Percentiles rank a stretch among this genome's conserved stretches.
phyloP scores from a whole-genome alignment of 2,888 invertebrate genomes.

The Ophioninae sp. region DNA sequence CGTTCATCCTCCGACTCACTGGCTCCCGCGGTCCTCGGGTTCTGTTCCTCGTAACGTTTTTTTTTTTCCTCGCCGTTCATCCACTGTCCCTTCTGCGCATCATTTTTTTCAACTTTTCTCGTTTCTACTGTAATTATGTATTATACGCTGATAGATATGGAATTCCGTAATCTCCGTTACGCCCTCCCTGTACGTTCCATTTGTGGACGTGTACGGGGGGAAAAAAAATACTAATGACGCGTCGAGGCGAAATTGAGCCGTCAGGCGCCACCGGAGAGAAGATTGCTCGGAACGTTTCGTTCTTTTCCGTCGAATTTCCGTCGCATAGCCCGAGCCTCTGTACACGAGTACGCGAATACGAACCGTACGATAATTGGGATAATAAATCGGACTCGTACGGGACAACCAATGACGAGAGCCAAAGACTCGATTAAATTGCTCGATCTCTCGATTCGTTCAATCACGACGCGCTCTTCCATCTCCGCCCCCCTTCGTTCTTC shows the following conservation, averaged over 20 bases:
- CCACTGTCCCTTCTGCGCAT: no score
- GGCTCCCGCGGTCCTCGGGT: no score
- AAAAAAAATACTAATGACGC: constrained; percentile 4
- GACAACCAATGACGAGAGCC: constrained; percentile 48
- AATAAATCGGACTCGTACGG: constrained; percentile 49
- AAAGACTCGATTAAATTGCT: constrained; percentile 60
- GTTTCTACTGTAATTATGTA: no score
- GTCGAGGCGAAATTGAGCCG: constrained; percentile 57
- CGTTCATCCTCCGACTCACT: no score
- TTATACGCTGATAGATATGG: no score
- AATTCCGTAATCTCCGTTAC: no score
- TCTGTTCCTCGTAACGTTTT: no score
- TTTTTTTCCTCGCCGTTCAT: no score
- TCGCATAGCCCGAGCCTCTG: constrained; percentile 28
- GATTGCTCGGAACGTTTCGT: constrained; percentile 25
- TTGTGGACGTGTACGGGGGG: no score
- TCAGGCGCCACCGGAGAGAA: constrained; percentile 45
- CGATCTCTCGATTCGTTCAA: constrained; percentile 45
- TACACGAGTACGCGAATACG: constrained; percentile 34
- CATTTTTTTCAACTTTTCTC: no score
- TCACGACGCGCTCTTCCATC: constrained; percentile 25
- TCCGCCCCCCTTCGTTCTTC: neutral
- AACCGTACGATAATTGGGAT: constrained; percentile 58
- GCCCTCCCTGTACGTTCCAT: no score
- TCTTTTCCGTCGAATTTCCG: constrained; percentile 13